Evolutionary conservation across 1,140 invertebrate genomes (phyloP).

Genomic region (Amphibalanus amphitrite): DNA sequence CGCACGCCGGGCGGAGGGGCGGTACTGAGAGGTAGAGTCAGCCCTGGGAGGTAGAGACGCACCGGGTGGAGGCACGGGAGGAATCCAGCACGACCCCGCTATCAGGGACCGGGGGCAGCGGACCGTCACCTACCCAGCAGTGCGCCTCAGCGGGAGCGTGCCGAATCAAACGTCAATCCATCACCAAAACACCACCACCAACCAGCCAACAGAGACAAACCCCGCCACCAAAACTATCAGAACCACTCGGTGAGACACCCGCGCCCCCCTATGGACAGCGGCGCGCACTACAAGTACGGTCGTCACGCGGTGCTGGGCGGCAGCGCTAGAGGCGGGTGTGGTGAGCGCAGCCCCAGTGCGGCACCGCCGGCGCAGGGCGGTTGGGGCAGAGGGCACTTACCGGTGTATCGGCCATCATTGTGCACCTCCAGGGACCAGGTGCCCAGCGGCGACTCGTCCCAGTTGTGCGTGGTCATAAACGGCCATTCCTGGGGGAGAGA

Average conservation of each 20-base stretch:
- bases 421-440: conserved; percentile 83
- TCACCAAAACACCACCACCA: no score
- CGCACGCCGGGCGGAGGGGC: neutral
- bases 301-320: no score
- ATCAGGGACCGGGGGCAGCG: neutral
- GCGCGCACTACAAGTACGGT: no score
- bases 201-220: no score
- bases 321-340: no score
- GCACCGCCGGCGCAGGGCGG: no score
- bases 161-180: no score
- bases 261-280: no score
- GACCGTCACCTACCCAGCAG: neutral
- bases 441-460: conserved; percentile 86
- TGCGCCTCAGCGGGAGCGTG: no score
- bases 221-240: no score
- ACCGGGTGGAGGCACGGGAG: neutral
- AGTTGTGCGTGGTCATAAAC: conserved; percentile 89
- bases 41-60: neutral
- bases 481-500: conserved; percentile 51
- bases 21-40: neutral
- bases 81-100: neutral
- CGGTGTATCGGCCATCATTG: conserved; percentile 73
- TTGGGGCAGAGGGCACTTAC: no score
- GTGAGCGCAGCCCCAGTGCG: neutral
- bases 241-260: no score